Percentiles rank a stretch among this genome's conserved stretches.
Conservation (phyloP, 2,113 vertebrate genomes). For the Desmodus rotundus region DNA sequence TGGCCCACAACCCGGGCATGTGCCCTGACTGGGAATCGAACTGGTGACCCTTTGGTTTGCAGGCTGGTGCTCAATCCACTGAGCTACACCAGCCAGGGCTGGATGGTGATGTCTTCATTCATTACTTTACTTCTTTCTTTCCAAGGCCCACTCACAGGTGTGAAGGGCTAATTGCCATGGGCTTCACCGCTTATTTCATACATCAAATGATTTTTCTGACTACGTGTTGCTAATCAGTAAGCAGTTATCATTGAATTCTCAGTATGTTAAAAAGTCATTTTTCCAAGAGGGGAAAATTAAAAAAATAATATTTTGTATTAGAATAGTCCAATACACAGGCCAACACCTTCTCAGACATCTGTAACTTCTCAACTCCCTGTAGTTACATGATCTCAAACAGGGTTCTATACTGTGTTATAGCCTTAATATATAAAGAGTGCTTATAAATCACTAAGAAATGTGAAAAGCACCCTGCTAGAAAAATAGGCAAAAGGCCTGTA, state of each 20-base stretch:
- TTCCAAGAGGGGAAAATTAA: background rate
- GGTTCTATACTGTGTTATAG: background rate
- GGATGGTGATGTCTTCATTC: background rate
- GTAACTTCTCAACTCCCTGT: background rate
- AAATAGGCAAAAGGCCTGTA: background rate
- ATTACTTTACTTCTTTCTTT: constrained; percentile 15
- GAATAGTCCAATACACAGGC: background rate
- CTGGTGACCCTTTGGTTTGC: too few relatives aligned
- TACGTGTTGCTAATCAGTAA: background rate
- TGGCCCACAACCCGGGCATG: too few relatives aligned
- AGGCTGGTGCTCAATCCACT: too few relatives aligned
- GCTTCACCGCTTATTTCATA: background rate
- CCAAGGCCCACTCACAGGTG: background rate
- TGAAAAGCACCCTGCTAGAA: background rate
- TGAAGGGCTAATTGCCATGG: background rate
- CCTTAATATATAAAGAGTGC: background rate
- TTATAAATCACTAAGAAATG: constrained; percentile 16
- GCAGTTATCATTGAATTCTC: background rate
- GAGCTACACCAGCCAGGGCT: too few relatives aligned
- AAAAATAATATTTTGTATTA: background rate
- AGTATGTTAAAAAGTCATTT: background rate
- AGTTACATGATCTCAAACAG: background rate
- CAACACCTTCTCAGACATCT: background rate
- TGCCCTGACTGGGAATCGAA: too few relatives aligned
- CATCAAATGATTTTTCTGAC: background rate